A percentile compares a stretch with the other conserved stretches of the same genome.
Evolutionary conservation across 2,888 invertebrate genomes (phyloP).

Genomic region (Leucophenga maculata): DNA sequence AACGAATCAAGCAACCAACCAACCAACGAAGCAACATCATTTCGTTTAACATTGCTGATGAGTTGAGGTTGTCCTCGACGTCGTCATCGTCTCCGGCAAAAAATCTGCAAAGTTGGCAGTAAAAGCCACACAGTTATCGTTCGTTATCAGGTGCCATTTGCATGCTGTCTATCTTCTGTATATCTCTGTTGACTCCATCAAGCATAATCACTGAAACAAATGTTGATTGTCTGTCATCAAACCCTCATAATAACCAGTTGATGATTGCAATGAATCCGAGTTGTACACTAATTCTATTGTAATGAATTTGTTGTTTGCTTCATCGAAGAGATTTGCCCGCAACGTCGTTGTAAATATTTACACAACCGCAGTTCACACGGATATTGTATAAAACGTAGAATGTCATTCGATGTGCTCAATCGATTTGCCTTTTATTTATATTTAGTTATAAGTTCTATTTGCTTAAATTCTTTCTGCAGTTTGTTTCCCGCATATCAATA

Average conservation of each 20-base stretch:
- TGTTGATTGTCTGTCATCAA: slow-evolving; percentile 14
- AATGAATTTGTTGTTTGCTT: slow-evolving; percentile 20
- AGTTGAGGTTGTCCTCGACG: background rate
- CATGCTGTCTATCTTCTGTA: slow-evolving; percentile 12
- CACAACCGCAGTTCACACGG: slow-evolving; percentile 11
- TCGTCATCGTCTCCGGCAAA: background rate
- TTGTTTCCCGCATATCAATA: too few species aligned
- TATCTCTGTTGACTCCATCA: slow-evolving; percentile 41
- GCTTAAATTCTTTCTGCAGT: too few species aligned
- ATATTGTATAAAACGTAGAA: background rate
- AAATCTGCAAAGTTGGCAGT: slow-evolving; percentile 20
- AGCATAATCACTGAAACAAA: slow-evolving; percentile 17
- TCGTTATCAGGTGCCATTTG: slow-evolving; percentile 14
- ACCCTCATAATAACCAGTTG: slow-evolving; percentile 19
- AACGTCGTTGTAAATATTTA: slow-evolving; percentile 14
- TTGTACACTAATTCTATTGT: slow-evolving; percentile 15
- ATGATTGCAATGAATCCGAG: background rate
- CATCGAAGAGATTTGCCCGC: background rate
- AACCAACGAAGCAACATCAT: background rate
- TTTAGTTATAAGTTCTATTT: too few species aligned
- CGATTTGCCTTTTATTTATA: too few species aligned
- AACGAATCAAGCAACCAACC: slow-evolving; percentile 31
- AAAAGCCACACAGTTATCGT: background rate
- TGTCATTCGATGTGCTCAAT: background rate
- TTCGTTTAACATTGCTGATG: background rate